Base-by-base conservation (phyloP, 2,113 vertebrate species). In the Kryptolebias marmoratus region DNA sequence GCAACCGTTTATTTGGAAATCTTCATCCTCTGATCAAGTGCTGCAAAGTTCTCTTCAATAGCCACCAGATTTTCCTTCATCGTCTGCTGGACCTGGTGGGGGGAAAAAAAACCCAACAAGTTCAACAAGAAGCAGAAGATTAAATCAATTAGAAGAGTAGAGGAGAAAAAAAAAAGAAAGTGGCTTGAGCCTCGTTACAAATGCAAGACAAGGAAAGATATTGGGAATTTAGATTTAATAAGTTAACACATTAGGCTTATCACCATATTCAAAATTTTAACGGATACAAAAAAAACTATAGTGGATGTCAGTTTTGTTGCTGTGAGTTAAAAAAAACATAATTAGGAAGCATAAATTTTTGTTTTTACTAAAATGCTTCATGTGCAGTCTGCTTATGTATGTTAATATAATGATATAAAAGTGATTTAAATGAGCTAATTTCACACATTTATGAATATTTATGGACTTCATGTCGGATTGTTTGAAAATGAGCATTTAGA, bases 61-160 rank as follows among this genome's bases (percentile, higher is more conserved):
- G 94, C 87, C 67, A 83, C 87, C 73, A 97, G 88, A 81, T 98
- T 98, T 73, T 97, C 96, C 87, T 94, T 94, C 95, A 97, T 96
- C 1, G 96, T 96, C 69, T 93, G 94, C 89, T 97, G 96, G 61
- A 97, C 96, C 96, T 98, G 81, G 12, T 39, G 22, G 13, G 0
- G 2, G 42, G 7, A 1, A 4, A 10, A 30, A 11, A 2, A 28
- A 9, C 2, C 12, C 14, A 47, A 11, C 9, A 10, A 49, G 11
- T 27, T 39, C 4, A 16, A 18, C 12, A 2, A 18, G 13, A 68
- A 42, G 45, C 5, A 14, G 1, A 3, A 28, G 0, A 39, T 3
- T 3, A 15, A 15, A 47, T n/a, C 3, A 27, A 39, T 50, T 11
- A 36, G 13, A 42, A 13, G 27, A n/a, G 10, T 22, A 5, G 15